Base-by-base conservation (phyloP, 2,888 invertebrate species). In the Notodonta dromedarius region DNA sequence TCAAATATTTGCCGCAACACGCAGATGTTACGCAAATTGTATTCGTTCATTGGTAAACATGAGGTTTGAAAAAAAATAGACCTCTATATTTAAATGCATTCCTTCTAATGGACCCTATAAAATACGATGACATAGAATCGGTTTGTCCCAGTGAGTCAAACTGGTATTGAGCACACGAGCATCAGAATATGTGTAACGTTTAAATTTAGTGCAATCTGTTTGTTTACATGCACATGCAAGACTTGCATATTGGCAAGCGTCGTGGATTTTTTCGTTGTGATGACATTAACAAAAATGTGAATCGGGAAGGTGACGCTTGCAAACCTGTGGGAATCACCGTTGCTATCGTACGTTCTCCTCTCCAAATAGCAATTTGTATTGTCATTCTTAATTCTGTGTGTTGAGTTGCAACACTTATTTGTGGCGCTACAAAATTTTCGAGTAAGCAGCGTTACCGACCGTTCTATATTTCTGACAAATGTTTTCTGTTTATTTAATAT, bases 201-300 rank as follows among this genome's bases (percentile, higher is more conserved):
- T 65, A 65, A 67, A 67, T 63, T 63, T 56, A 68, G 52, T 58
- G 16, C 55, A 64, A 60, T 66, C 46, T 62, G 65, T 70, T 69
- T 74, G 67, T 74, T 74, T 70, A 65, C 61, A 54, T 60, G 60
- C 59, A 58, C 58, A 56, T 62, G 62, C 66, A 69, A 53, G 63
- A 51, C 51, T 52, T 70, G 56, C 62, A 65, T 62, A 61, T 69
- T 69, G 71, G 71, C 71, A 74, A 24, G 53, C 13, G 24, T 14
- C 4, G 48, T 24, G 40, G 39, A 60, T 53, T 67, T 63, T 73
- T 65, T 39, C 6, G 58, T 42, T 58, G 56, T 67, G 67, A 73
- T 60, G 63, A 61, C 66, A 64, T 62, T 44, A 56, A 14, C 46
- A 54, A 66, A 54, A 71, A 63, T 11, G 44, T 35, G 50, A 11